phyloP scores from a whole-genome alignment of 1,140 invertebrate genomes.

The Elymnias hypermnestra region DNA sequence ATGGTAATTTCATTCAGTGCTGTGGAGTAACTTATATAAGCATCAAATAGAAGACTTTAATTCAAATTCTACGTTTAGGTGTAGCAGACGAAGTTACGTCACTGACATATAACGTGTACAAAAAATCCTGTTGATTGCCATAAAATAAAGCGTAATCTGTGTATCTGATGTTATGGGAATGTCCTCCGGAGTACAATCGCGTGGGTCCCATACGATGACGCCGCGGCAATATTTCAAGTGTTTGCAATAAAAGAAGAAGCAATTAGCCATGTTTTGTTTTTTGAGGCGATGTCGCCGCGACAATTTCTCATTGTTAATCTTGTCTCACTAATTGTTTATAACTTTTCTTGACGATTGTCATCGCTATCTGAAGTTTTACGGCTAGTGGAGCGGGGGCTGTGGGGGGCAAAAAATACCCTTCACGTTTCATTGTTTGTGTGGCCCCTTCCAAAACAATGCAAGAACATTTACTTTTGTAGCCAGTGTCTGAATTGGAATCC shows the following conservation, averaged over 20 bases:
- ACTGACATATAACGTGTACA: no score
- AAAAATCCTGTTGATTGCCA: no score
- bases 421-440: slow-evolving; percentile 15
- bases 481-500: no score
- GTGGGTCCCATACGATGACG: slow-evolving; percentile 6
- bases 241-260: slow-evolving; percentile 50
- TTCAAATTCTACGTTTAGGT: no score
- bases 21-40: no score
- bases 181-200: background rate
- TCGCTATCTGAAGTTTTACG: slow-evolving; percentile 22
- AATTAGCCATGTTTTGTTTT: slow-evolving; percentile 64
- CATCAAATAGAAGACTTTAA: no score
- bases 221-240: slow-evolving; percentile 33
- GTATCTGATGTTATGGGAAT: no score
- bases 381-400: slow-evolving; percentile 9
- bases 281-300: slow-evolving; percentile 20
- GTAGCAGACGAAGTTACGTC: no score
- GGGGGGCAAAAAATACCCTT: slow-evolving; percentile 11
- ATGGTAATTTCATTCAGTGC: no score
- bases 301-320: slow-evolving; percentile 53
- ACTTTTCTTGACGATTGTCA: slow-evolving; percentile 39
- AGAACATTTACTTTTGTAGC: slow-evolving; percentile 6
- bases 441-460: slow-evolving; percentile 5
- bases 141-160: no score
- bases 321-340: slow-evolving; percentile 40